Conservation (phyloP, 2,113 vertebrate species). For the Clarias magur region DNA sequence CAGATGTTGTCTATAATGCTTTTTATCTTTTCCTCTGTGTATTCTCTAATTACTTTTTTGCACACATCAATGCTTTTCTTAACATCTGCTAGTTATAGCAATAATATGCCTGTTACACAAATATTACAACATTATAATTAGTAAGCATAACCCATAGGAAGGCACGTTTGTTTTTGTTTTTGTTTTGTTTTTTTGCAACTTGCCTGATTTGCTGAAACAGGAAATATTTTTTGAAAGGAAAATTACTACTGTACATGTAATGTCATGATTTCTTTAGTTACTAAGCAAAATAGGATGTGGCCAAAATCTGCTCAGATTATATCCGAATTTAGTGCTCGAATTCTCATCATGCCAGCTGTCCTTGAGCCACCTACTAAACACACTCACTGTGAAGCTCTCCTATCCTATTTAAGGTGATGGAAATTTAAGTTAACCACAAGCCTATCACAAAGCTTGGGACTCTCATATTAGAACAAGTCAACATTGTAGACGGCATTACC, state of each 20-base stretch:
- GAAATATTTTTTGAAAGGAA: conserved; percentile 29
- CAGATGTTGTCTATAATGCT: background rate
- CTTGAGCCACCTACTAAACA: background rate
- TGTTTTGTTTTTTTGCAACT: conserved; percentile 15
- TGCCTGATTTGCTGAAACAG: conserved; percentile 39
- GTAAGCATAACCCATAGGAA: background rate
- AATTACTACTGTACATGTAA: background rate
- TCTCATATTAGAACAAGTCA: background rate
- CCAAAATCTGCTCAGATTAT: background rate
- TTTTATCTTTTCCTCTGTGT: background rate
- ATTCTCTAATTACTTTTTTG: background rate
- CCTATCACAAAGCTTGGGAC: background rate
- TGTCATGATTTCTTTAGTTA: background rate
- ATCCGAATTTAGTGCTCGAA: background rate
- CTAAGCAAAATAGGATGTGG: background rate
- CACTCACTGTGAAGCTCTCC: background rate
- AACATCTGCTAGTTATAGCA: background rate
- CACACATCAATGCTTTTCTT: background rate
- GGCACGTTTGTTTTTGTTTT: background rate
- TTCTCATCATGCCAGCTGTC: background rate
- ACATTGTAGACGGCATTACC: background rate
- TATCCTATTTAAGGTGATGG: background rate
- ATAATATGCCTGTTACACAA: background rate
- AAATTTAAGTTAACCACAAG: background rate
- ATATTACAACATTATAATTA: conserved; percentile 27